Evolutionary conservation across 2,797 vertebrate genomes (phyloP), one percentile per base, ranked within the genome.

Genomic region (Bradypodion ventrale): DNA sequence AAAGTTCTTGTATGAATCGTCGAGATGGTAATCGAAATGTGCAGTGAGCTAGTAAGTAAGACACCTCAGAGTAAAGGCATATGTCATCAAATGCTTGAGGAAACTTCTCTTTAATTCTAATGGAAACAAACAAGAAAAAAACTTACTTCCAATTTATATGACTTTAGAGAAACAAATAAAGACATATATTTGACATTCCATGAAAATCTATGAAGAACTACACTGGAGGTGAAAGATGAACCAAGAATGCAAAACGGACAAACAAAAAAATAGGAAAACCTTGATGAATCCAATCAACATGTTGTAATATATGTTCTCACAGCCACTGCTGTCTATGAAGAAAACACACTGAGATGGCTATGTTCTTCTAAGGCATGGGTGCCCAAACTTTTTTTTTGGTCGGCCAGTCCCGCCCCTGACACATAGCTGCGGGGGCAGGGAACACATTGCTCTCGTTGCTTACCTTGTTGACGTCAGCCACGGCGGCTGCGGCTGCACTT

Each of bases 81-180:
- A 99, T 99, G 92, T 99, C 99, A 77, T 99, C 99, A 87, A 99
- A 99, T 0, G 98, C 98, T 85, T 99, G 98, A 0, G 99, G 97
- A 88, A 99, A 99, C 92, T 99, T 99, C 94, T 99, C 99, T 91
- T 99, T 99, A 95, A 99, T 99, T 93, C 99, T 99, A 88, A 88
- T 79, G 68, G 68, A 59, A 87, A 85, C 66, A 9, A 62, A 89
- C 83, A 82, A 81, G 49, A 59, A 82, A 40, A 40, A 78, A 76
- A 75, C 77, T 0, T 1, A 56, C 68, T 63, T 77, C 49, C 7
- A 65, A 66, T 0, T n/a, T 66, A 2, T 29, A 35, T 77, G 13
- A 73, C 15, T 40, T 72, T 13, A 69, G 37, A 0, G n/a, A 74
- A 0, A 86, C 23, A 52, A 8, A 21, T 0, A 75, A 35, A 44